phyloP scores from a whole-genome alignment of 2,888 invertebrate species.

The Trichopria drosophilae region DNA sequence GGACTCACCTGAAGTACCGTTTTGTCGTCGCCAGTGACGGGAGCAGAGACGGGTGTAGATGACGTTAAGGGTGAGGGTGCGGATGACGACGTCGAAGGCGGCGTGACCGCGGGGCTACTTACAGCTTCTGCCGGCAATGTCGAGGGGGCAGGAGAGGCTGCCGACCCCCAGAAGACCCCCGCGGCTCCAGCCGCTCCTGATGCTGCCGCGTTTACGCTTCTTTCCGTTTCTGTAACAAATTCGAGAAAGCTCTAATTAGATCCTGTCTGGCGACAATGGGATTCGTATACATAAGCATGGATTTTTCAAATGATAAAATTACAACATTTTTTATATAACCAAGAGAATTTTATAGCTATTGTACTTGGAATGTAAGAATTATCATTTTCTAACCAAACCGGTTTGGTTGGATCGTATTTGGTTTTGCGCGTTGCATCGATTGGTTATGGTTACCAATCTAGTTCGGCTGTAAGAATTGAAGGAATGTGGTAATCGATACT shows the following conservation, averaged over 20 bases:
- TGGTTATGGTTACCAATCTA: no score
- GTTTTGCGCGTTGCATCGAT: no score
- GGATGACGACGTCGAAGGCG: slow-evolving; percentile 39
- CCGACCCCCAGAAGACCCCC: slow-evolving; percentile 48
- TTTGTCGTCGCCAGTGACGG: slow-evolving; percentile 74
- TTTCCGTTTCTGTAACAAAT: slow-evolving; percentile 49
- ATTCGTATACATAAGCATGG: no score
- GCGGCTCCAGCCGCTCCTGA: slow-evolving; percentile 46
- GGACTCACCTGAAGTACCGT: slow-evolving; percentile 69
- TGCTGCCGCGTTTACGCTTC: slow-evolving; percentile 45
- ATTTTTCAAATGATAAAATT: no score
- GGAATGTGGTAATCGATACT: no score
- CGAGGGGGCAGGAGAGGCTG: slow-evolving; percentile 49
- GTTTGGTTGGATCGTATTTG: no score
- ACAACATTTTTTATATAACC: no score
- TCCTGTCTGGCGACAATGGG: no score
- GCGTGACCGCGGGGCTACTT: slow-evolving; percentile 56
- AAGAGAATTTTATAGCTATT: no score
- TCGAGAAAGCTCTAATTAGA: slow-evolving; percentile 1
- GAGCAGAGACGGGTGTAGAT: slow-evolving; percentile 57
- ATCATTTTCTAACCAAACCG: no score
- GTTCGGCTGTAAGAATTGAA: no score
- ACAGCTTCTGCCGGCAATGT: slow-evolving; percentile 54
- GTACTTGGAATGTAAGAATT: no score
- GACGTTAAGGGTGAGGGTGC: slow-evolving; percentile 57